phyloP scores from a whole-genome alignment of 2,113 vertebrate genomes.

The Oncorhynchus keta region DNA sequence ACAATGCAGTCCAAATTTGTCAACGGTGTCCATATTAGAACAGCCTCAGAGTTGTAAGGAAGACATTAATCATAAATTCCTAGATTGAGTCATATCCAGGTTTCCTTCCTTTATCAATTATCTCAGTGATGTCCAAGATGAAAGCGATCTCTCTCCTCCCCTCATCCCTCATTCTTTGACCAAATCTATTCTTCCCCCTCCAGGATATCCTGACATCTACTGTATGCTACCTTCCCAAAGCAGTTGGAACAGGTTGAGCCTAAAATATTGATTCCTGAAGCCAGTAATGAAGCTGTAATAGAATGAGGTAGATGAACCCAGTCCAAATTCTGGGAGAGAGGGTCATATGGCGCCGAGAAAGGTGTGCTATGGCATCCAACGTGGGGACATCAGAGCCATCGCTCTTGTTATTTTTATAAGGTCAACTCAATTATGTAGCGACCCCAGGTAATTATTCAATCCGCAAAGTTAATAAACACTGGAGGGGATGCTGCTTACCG shows the following conservation, averaged over 20 bases:
- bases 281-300: slow-evolving; percentile 59
- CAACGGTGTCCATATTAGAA: too few relatives aligned
- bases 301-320: slow-evolving; percentile 24
- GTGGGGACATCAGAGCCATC: slow-evolving; percentile 43
- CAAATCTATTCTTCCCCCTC: too few relatives aligned
- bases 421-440: slow-evolving; percentile 69
- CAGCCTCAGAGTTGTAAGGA: too few relatives aligned
- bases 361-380: slow-evolving; percentile 26
- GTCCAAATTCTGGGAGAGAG: slow-evolving; percentile 44
- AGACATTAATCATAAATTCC: slow-evolving; percentile 6
- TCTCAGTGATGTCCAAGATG: slow-evolving; percentile 15
- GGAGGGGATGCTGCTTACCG: slow-evolving; percentile 38
- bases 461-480: slow-evolving; percentile 68
- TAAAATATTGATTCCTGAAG: slow-evolving; percentile 50
- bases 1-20: too few relatives aligned
- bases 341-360: slow-evolving; percentile 32
- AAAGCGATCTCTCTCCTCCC: slow-evolving; percentile 33
- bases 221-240: slow-evolving; percentile 14
- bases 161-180: slow-evolving; percentile 10
- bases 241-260: slow-evolving; percentile 31
- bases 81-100: neutral
- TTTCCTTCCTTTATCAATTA: slow-evolving; percentile 9
- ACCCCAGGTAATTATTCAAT: slow-evolving; percentile 65
- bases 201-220: slow-evolving; percentile 23
- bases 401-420: slow-evolving; percentile 70